phyloP scores from a whole-genome alignment of 2,888 invertebrate species.

The Dynastes grantii region DNA sequence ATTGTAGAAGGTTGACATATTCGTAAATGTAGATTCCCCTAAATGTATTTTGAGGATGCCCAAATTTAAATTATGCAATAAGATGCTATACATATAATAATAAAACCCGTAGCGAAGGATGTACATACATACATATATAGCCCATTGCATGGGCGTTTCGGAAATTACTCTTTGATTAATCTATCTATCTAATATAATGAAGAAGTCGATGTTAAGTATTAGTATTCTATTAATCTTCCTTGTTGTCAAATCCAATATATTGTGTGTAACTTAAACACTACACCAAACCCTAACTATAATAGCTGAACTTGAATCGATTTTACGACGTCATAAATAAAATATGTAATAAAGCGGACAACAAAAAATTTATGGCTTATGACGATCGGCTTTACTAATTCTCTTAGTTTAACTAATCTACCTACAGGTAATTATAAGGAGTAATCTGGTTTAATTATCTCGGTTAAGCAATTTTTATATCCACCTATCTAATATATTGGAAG shows the following conservation, averaged over 20 bases:
- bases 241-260: not conserved
- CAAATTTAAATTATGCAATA: too few relatives aligned
- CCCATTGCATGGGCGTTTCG: too few relatives aligned
- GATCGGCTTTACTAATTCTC: conserved; percentile 2
- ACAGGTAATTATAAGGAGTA: conserved; percentile 4
- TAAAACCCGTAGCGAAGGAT: too few relatives aligned
- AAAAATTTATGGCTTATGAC: conserved; percentile 1
- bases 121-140: too few relatives aligned
- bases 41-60: too few relatives aligned
- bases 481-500: not conserved
- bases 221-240: too few relatives aligned
- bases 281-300: not conserved
- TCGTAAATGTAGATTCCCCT: too few relatives aligned
- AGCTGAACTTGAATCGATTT: not conserved
- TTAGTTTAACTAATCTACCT: not conserved
- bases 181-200: too few relatives aligned
- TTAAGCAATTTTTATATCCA: not conserved
- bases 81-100: too few relatives aligned
- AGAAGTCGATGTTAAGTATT: too few relatives aligned
- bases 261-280: not conserved
- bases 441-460: conserved; percentile 19
- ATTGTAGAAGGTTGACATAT: too few relatives aligned
- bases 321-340: not conserved
- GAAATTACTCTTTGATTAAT: too few relatives aligned
- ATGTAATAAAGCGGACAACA: not conserved